Evolutionary conservation across 2,797 vertebrate species (phyloP).

Genomic region (Tragelaphus oryx): DNA sequence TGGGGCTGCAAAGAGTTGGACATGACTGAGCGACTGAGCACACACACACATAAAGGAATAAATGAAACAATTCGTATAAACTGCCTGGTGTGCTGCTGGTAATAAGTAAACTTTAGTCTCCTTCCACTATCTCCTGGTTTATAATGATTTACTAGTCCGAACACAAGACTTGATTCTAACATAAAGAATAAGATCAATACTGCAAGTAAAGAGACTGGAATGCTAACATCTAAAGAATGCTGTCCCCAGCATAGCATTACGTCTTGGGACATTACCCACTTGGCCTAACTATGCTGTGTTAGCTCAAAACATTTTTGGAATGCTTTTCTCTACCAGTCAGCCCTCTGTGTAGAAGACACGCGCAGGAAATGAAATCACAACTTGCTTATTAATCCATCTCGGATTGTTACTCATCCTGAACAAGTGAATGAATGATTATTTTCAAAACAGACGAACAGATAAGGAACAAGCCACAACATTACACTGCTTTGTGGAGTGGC

Average conservation of each 20-base stretch:
- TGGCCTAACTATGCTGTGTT: background rate
- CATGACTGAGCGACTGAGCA: background rate
- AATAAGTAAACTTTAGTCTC: background rate
- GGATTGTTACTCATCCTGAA: background rate
- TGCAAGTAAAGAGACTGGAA: background rate
- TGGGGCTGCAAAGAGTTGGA: background rate
- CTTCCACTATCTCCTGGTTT: background rate
- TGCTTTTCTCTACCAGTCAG: constrained; percentile 6
- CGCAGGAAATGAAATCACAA: constrained; percentile 32
- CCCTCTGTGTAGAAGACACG: background rate
- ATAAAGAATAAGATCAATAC: background rate
- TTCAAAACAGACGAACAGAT: background rate
- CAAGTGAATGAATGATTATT: constrained; percentile 37
- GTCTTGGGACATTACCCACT: background rate
- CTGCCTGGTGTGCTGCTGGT: background rate
- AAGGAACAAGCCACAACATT: background rate
- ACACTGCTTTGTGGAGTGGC: background rate
- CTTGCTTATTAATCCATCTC: background rate
- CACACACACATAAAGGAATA: background rate
- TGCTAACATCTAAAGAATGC: background rate
- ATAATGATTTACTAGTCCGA: background rate
- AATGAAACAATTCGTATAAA: background rate
- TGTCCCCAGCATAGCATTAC: background rate
- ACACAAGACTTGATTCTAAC: background rate
- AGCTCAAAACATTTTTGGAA: background rate